Percentiles rank a stretch among this genome's conserved stretches.
Conservation (phyloP, 2,888 invertebrate species). For the Scrobipalpa costella region DNA sequence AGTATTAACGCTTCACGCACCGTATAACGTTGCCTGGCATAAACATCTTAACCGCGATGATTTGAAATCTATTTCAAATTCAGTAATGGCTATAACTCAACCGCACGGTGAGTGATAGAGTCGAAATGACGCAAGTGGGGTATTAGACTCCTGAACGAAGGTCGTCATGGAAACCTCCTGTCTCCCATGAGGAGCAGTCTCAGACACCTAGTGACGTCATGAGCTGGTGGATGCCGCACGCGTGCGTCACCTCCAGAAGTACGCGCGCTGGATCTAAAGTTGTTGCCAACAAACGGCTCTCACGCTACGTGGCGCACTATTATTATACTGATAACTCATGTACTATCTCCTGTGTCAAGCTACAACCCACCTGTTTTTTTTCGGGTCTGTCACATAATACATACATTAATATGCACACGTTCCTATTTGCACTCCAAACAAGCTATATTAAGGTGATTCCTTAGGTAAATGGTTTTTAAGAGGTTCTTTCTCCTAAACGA, state of each 20-base stretch:
- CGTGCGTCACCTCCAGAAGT: constrained; percentile 58
- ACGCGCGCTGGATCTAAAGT: constrained; percentile 37
- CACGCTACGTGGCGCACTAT: constrained; percentile 25
- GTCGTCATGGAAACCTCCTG: constrained; percentile 40
- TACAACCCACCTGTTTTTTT: neutral
- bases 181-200: constrained; percentile 12
- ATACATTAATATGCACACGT: no score
- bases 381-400: no score
- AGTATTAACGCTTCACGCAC: neutral
- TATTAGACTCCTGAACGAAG: constrained; percentile 4
- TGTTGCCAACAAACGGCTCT: constrained; percentile 47
- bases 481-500: no score
- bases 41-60: constrained; percentile 8
- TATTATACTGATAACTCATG: constrained; percentile 26
- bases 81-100: constrained; percentile 15
- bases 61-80: constrained; percentile 18
- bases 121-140: constrained; percentile 14
- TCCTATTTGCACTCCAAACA: no score
- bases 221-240: constrained; percentile 39
- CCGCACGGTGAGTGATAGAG: constrained; percentile 15
- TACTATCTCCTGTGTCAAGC: constrained; percentile 10
- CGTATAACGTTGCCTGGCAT: neutral
- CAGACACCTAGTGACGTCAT: constrained; percentile 8
- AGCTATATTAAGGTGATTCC: no score
- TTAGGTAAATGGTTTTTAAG: no score